Conservation (phyloP, 2,113 vertebrate genomes). For the Oreochromis aureus region DNA sequence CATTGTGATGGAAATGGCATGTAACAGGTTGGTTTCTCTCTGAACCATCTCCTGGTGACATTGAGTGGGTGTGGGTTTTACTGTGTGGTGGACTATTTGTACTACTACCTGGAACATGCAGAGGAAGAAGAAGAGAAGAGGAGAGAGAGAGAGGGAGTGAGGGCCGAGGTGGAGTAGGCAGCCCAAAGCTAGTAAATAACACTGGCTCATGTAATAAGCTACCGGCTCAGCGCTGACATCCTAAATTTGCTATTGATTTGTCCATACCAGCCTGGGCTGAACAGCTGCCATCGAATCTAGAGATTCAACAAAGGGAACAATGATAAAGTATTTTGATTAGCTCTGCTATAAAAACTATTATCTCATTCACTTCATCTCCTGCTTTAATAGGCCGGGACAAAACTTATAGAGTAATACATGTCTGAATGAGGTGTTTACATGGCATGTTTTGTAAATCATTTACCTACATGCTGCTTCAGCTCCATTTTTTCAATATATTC, state of each 20-base stretch:
- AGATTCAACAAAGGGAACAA: neutral
- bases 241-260: constrained; percentile 52
- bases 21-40: neutral
- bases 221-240: neutral
- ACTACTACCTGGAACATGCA: constrained; percentile 14
- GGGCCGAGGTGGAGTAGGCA: neutral
- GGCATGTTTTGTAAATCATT: neutral
- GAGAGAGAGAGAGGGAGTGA: neutral
- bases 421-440: neutral
- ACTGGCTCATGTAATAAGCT: constrained; percentile 23
- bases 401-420: neutral
- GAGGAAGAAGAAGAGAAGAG: neutral
- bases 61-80: constrained; percentile 41
- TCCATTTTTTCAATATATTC: neutral
- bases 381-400: neutral
- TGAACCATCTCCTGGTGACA: constrained; percentile 20
- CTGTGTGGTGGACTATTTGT: constrained; percentile 14
- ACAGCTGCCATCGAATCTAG: neutral
- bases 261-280: neutral
- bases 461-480: neutral
- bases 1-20: neutral
- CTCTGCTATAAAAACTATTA: neutral
- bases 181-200: constrained; percentile 40
- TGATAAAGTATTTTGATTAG: constrained; percentile 35
- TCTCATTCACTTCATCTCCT: neutral